Evolutionary conservation across 1,140 invertebrate species (phyloP), one percentile per base, ranked within the genome.

Genomic region (Megalonaias nervosa): DNA sequence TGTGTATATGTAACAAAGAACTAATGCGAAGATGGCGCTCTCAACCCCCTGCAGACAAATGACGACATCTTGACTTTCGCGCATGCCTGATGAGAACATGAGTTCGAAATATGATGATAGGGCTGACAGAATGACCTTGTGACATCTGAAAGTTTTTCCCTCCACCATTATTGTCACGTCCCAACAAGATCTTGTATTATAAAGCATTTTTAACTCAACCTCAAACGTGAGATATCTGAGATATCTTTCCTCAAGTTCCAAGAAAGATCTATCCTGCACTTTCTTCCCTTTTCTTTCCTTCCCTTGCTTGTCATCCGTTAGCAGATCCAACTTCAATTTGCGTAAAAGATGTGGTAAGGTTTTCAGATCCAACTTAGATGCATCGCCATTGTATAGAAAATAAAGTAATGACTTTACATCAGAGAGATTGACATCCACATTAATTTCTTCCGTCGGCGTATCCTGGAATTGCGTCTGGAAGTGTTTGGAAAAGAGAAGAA

Each of bases 61-160:
- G 2, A 67, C 56, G 31, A 74, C 38, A 55, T 82, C 74, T 58
- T 26, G 23, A 59, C 65, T 58, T 74, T 82, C 81, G 48, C 65
- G 72, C 78, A 87, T 85, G 2, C 84, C 83, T n/a, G 85, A 84
- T 11, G 81, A 71, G 74, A 85, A 85, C 85, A 86, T 84, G 19
- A 74, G 79, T 60, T 84, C 75, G 72, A 83, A 83, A 74, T 83
- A 83, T 58, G 74, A 67, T 13, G 84, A 84, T 68, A 84, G 77
- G 66, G 79, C 75, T 62, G 70, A 76, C 58, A 84, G 64, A 15
- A 86, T 77, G 9, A 83, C 71, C 74, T 81, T 79, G 68, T 86
- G 83, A 62, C 83, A 85, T 23, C 70, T 59, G 69, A 81, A 79
- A 15, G 76, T 62, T 59, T 75, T 74, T 13, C 72, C 58, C 19